Evolutionary conservation across 2,797 vertebrate species (phyloP).

Genomic region (Mormyrops boulengeri): DNA sequence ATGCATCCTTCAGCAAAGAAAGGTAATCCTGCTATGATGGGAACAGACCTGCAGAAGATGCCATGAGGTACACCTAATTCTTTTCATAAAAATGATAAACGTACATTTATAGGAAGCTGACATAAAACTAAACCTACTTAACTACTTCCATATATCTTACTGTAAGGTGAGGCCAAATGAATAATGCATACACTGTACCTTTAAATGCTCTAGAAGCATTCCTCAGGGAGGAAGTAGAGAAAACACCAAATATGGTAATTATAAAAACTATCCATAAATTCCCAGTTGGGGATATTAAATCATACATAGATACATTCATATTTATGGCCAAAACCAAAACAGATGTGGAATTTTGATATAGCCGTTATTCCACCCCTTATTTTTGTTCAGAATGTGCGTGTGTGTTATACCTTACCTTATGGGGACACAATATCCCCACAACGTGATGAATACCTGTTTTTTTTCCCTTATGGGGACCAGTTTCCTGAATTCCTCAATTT

Average conservation of each 20-base stretch:
- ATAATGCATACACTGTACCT: neutral
- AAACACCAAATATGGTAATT: neutral
- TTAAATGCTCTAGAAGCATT: neutral
- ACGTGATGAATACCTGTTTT: too few relatives aligned
- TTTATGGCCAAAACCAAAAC: neutral
- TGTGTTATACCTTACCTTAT: neutral
- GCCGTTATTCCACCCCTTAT: neutral
- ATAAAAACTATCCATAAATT: neutral
- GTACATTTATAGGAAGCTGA: neutral
- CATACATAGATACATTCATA: neutral
- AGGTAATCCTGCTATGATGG: constrained; percentile 55
- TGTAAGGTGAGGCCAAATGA: neutral
- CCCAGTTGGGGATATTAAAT: neutral
- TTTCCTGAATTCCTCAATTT: too few relatives aligned
- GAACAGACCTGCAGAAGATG: neutral
- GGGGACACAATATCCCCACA: too few relatives aligned
- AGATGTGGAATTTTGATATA: neutral
- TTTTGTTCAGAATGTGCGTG: neutral
- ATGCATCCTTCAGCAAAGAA: constrained; percentile 78
- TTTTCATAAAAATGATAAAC: neutral
- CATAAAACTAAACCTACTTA: neutral
- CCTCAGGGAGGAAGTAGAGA: neutral
- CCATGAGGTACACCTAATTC: neutral
- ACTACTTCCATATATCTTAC: neutral
- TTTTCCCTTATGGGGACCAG: too few relatives aligned